Evolutionary conservation across 2,888 invertebrate genomes (phyloP).

Genomic region (Folsomia candida): DNA sequence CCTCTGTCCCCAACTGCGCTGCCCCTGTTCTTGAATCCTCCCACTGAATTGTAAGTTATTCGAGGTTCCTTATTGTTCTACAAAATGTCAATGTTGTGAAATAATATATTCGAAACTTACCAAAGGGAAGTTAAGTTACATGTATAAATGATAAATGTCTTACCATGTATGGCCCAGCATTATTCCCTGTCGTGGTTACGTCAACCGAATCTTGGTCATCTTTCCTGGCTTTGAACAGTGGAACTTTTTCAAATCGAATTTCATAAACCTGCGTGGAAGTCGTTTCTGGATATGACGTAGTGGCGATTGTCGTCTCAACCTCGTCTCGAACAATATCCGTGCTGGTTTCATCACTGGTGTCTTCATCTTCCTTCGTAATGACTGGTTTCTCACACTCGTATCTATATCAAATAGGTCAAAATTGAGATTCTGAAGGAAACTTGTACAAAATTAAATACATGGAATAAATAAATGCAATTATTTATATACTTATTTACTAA

Average conservation of each 20-base stretch:
- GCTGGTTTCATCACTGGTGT: conserved; percentile 9
- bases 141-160: too few relatives aligned
- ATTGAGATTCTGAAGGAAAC: too few relatives aligned
- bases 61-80: background rate
- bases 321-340: conserved; percentile 56
- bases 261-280: conserved; percentile 1
- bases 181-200: too few relatives aligned
- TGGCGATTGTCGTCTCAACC: background rate
- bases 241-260: background rate
- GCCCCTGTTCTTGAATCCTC: conserved; percentile 30
- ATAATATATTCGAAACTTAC: too few relatives aligned
- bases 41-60: conserved; percentile 21
- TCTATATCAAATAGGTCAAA: too few relatives aligned
- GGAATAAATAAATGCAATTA: too few relatives aligned
- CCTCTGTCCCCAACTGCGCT: conserved; percentile 26
- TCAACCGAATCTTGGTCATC: background rate
- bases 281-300: background rate
- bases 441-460: too few relatives aligned
- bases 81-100: too few relatives aligned
- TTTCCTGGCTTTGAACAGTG: background rate
- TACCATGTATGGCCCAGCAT: too few relatives aligned
- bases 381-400: conserved; percentile 1
- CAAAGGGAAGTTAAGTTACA: too few relatives aligned
- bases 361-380: background rate
- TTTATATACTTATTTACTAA: too few relatives aligned